These are phyloP conservation scores for Metaphire vulgaris DNA, from an alignment of 1,140 invertebrate species.

Conservation along the genomic window DNA sequence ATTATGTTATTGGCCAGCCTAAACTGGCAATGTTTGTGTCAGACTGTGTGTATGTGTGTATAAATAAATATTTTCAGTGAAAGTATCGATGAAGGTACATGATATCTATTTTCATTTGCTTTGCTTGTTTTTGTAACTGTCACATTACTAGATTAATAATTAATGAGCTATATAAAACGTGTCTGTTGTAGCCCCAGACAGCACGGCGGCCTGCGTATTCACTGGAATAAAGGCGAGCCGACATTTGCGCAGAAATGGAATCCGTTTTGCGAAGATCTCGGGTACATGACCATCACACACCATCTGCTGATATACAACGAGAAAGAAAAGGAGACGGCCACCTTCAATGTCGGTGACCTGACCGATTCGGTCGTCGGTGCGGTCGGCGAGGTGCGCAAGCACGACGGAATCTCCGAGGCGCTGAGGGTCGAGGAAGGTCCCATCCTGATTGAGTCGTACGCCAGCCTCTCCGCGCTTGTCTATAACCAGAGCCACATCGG, in stretches of 20 bases:
- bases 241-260: slow-evolving; percentile 72
- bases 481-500: slow-evolving; percentile 75
- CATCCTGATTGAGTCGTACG: slow-evolving; percentile 71
- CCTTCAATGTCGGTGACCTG: slow-evolving; percentile 50
- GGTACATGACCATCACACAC: slow-evolving; percentile 68
- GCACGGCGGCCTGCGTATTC: slow-evolving; percentile 65
- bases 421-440: slow-evolving; percentile 60
- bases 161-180: too few relatives aligned
- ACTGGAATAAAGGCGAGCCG: slow-evolving; percentile 64
- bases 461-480: slow-evolving; percentile 68
- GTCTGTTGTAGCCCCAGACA: slow-evolving; percentile 55
- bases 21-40: too few relatives aligned
- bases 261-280: slow-evolving; percentile 71
- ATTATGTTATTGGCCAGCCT: too few relatives aligned
- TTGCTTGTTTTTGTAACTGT: too few relatives aligned
- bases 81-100: too few relatives aligned
- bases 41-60: too few relatives aligned
- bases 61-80: too few relatives aligned
- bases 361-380: slow-evolving; percentile 43
- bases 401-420: slow-evolving; percentile 29
- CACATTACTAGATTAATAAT: too few relatives aligned
- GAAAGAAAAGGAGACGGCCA: slow-evolving; percentile 46
- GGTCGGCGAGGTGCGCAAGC: slow-evolving; percentile 33
- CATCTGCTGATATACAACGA: slow-evolving; percentile 74
- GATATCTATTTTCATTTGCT: too few relatives aligned